Percentiles rank a stretch among this genome's conserved stretches.
phyloP scores from a whole-genome alignment of 2,888 invertebrate species.

The Melitaea athalia region DNA sequence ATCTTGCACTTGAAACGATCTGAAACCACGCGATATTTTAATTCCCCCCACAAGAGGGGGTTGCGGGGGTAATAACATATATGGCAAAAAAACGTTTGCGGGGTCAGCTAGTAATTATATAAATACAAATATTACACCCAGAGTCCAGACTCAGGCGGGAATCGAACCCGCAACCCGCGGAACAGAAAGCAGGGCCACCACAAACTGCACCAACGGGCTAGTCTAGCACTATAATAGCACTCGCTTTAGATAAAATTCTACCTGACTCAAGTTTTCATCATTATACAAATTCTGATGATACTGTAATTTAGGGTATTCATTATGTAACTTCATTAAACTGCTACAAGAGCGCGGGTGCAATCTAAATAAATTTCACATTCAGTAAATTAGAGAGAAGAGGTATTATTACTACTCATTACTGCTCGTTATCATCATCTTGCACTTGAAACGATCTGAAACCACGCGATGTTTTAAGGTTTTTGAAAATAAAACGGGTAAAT shows the following conservation, averaged over 20 bases:
- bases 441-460: constrained; percentile 11
- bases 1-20: constrained; percentile 14
- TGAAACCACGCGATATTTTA: constrained; percentile 21
- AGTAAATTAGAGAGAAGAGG: constrained; percentile 2
- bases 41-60: no score
- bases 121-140: no score
- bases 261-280: not conserved
- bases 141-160: no score
- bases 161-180: no score
- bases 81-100: no score
- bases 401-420: constrained; percentile 28
- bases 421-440: constrained; percentile 18
- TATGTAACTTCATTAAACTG: not conserved
- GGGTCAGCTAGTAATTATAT: no score
- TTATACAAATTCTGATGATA: not conserved
- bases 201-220: no score
- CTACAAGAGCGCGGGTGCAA: not conserved
- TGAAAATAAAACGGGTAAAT: not conserved
- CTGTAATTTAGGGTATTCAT: not conserved
- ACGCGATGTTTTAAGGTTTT: constrained; percentile 22
- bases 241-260: not conserved
- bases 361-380: constrained; percentile 6
- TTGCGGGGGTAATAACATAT: no score
- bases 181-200: no score
- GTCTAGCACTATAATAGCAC: no score